Evolutionary conservation across 2,797 vertebrate species (phyloP), one percentile per base, ranked within the genome.

Genomic region (Geotrypetes seraphini): DNA sequence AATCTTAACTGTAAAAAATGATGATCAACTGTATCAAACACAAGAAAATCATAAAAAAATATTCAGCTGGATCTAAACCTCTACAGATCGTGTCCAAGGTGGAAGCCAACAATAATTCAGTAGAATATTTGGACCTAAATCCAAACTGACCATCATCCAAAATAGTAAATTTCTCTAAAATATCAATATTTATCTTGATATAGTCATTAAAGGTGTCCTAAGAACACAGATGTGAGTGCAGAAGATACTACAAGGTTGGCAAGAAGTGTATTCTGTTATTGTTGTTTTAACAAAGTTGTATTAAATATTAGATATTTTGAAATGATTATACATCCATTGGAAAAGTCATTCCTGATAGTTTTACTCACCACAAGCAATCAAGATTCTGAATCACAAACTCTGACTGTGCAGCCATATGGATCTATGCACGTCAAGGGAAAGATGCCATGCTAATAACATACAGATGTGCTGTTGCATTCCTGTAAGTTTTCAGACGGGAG

Each of bases 391-490:
- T 41, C 52, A 45, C 4, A 28, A 35, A 35, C 33, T 47, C 17
- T 50, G 48, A 30, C 35, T 50, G 36, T 39, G 27, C 45, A 61
- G 66, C 61, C 50, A 44, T 36, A 41, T 60, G 68, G 57, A 71
- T 69, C 53, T 65, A 51, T 50, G 54, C 20, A 41, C 39, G 50
- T 26, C 33, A 52, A n/a, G 39, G 37, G 48, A 69, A 42, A 58
- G 45, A 69, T 66, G 43, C 39, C 50, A 41, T 43, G 34, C 37
- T 81, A 83, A 83, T 83, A 75, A 63, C 43, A 60, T 59, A 68
- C 73, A 78, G 73, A 78, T 81, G 77, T 77, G 56, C 59, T 58
- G 17, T 58, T 67, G 56, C 74, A 74, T 78, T 80, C 72, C 67
- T 81, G 59, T 71, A 66, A 60, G 69, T 71, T 70, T 73, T 75